Evolutionary conservation across 2,888 invertebrate species (phyloP), one percentile per base, ranked within the genome.

Genomic region (Willowsia nigromaculata): DNA sequence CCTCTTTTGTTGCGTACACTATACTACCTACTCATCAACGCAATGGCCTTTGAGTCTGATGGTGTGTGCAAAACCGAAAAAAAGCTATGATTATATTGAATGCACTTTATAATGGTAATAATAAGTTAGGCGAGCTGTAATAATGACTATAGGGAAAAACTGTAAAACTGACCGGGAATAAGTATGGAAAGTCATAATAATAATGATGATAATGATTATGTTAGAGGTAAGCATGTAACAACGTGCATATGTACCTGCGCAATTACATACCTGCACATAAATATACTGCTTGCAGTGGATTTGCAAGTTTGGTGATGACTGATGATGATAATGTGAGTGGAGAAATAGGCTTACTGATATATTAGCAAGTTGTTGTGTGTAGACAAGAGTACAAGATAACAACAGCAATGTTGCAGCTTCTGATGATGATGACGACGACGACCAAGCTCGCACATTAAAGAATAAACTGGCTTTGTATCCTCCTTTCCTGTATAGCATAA

Each of bases 261-360:
- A 50, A 15, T 6, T 68, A 27, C 15, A 3, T 53, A 15, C 53
- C 15, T 56, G 25, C n/a, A 62, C n/a, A 71, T 56, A 43, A 37
- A 81, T 88, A 62, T 6, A 27, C 25, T 33, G 13, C 37, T 53
- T 18, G 68, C 85, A 88, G 88, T 88, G 88, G 88, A 88, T 82
- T 88, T 88, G 88, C 90, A 90, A 88, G 88, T 90, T 90, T 90
- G 88, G 90, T 68, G 90, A 90, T 88, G 90, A 90, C 90, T 88
- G 88, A 90, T 88, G 88, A 82, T 90, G 88, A 90, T 90, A 40
- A 71, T 71, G 22, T 18, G 71, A 71, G 37, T 71, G 40, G 40
- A 71, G 71, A 65, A 65, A 65, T 65, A 33, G 30, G 22, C 71
- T 71, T 71, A 68, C 71, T 71, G 71, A 40, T 40, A 40, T 40